These are phyloP conservation scores for Thunnus albacares DNA, from an alignment of 2,797 vertebrate species.

Conservation along the genomic window DNA sequence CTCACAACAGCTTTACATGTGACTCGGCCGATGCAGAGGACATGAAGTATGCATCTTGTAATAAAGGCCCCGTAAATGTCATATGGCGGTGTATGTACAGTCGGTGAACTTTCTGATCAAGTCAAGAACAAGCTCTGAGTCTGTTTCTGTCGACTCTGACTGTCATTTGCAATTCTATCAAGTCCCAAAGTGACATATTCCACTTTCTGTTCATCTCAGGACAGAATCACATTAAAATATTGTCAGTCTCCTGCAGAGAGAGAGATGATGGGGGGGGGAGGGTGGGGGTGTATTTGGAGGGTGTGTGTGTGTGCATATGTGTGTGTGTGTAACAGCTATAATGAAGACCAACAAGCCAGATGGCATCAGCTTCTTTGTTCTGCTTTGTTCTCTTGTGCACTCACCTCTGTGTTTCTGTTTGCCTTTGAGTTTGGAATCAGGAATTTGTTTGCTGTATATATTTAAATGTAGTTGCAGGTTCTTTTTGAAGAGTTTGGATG, in stretches of 20 bases:
- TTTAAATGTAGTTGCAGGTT: slow-evolving; percentile 28
- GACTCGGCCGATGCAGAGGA: slow-evolving; percentile 4
- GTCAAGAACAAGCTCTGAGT: slow-evolving; percentile 39
- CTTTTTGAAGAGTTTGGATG: slow-evolving; percentile 41
- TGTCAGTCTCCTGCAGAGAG: slow-evolving; percentile 65
- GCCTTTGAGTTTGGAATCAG: slow-evolving; percentile 34
- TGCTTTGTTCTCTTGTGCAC: slow-evolving; percentile 49
- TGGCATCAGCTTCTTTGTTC: slow-evolving; percentile 60
- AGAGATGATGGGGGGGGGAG: slow-evolving; percentile 19
- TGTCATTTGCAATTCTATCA: slow-evolving; percentile 73
- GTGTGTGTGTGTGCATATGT: slow-evolving; percentile 24
- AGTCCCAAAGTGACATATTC: slow-evolving; percentile 68
- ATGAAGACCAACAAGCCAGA: slow-evolving; percentile 60
- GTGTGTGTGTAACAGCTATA: slow-evolving; percentile 52
- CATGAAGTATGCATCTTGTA: slow-evolving; percentile 15
- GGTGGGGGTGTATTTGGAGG: slow-evolving; percentile 19
- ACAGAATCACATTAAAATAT: slow-evolving; percentile 67
- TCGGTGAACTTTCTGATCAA: too few species aligned
- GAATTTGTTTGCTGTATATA: slow-evolving; percentile 32
- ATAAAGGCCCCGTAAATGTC: slow-evolving; percentile 38
- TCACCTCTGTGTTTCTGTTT: slow-evolving; percentile 47
- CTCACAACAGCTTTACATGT: not conserved
- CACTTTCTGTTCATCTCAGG: slow-evolving; percentile 62
- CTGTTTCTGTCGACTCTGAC: slow-evolving; percentile 35
- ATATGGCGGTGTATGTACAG: not conserved